Percentiles rank a stretch among this genome's conserved stretches.
phyloP scores from a whole-genome alignment of 64 coral and sea anemone species.

The Montipora capricornis region DNA sequence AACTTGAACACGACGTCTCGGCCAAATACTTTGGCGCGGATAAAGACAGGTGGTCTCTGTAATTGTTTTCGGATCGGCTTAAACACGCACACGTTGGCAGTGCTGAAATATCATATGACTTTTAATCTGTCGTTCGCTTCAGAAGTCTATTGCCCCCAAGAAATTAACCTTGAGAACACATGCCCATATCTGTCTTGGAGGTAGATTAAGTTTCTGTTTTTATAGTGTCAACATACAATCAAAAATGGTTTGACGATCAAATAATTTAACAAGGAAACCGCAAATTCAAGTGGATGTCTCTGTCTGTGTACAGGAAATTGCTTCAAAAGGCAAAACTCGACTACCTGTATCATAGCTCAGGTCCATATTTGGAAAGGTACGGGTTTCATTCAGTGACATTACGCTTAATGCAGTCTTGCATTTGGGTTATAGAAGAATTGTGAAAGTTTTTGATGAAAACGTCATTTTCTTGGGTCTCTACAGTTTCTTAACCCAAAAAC shows the following conservation, averaged over 20 bases:
- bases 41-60: too few species aligned
- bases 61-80: not conserved
- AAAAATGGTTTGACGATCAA: conserved; percentile 10
- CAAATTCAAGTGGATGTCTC: not conserved
- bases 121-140: not conserved
- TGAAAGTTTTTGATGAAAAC: not conserved
- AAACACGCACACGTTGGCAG: not conserved
- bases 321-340: not conserved
- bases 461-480: not conserved
- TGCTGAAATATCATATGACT: not conserved
- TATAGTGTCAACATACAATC: conserved; percentile 4
- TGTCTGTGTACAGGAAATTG: not conserved
- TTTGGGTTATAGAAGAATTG: not conserved
- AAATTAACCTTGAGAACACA: not conserved
- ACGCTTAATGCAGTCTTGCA: not conserved
- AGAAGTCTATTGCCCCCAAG: too few species aligned
- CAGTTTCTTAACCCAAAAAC: not conserved
- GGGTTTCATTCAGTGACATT: not conserved
- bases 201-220: conserved; percentile 18
- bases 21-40: too few species aligned
- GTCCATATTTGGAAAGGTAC: not conserved
- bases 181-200: conserved; percentile 25
- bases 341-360: not conserved
- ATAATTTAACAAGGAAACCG: conserved; percentile 43
- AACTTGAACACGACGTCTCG: too few species aligned